Conservation (phyloP, 2,113 vertebrate genomes). For the Butorides virescens region DNA sequence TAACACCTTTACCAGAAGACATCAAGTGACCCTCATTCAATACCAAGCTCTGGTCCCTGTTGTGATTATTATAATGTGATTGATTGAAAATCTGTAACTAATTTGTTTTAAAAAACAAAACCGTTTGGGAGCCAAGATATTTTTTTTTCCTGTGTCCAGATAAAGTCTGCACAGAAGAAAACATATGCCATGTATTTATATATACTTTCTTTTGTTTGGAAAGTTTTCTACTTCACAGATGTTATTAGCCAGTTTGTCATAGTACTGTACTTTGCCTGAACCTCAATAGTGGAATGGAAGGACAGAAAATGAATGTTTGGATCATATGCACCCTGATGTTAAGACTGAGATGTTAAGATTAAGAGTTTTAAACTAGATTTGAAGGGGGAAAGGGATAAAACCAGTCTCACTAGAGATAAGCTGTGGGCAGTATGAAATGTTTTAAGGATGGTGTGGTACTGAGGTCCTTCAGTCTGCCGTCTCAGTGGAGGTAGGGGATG, state of each 20-base stretch:
- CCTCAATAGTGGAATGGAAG: not conserved
- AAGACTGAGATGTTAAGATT: not conserved
- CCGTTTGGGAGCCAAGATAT: not conserved
- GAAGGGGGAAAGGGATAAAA: not conserved
- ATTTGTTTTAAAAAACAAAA: not conserved
- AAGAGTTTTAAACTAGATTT: not conserved
- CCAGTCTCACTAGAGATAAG: not conserved
- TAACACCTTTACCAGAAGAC: not conserved
- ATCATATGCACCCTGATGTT: not conserved
- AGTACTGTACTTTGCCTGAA: not conserved
- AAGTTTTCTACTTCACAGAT: not conserved
- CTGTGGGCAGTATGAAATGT: rapidly evolving
- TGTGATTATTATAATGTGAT: not conserved
- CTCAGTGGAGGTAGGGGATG: not conserved
- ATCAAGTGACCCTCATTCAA: not conserved
- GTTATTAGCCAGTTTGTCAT: not conserved
- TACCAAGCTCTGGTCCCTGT: not conserved
- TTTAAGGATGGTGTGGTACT: not conserved
- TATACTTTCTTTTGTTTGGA: not conserved
- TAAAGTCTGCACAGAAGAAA: not conserved
- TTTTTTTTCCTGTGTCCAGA: not conserved
- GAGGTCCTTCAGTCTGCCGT: not conserved
- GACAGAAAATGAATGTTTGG: not conserved
- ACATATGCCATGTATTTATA: not conserved
- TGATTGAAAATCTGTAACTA: not conserved